Conservation (phyloP, 2,888 invertebrate genomes). For the Synanthedon myopaeformis region DNA sequence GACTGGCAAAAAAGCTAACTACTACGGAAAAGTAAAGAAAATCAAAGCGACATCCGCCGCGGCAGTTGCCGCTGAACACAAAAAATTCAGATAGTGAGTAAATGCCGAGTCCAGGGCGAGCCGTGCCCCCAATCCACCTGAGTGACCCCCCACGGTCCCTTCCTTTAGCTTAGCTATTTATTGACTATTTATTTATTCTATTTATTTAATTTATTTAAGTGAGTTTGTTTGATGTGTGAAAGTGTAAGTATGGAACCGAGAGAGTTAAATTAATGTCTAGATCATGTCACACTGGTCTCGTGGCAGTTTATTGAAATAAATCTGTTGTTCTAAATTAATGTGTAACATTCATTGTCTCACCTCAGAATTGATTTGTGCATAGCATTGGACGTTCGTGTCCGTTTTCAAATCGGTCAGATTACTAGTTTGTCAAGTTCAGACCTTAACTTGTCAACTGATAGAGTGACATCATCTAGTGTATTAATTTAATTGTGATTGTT, state of each 20-base stretch:
- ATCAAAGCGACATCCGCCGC: slow-evolving; percentile 62
- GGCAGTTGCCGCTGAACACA: slow-evolving; percentile 58
- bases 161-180: slow-evolving; percentile 70
- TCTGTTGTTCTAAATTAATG: slow-evolving; percentile 64
- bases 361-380: slow-evolving; percentile 58
- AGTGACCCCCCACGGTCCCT: slow-evolving; percentile 54
- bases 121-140: slow-evolving; percentile 55
- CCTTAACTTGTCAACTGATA: slow-evolving; percentile 37
- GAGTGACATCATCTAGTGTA: slow-evolving; percentile 69
- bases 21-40: slow-evolving; percentile 66
- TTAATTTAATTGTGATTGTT: slow-evolving; percentile 62
- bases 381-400: slow-evolving; percentile 16
- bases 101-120: slow-evolving; percentile 34
- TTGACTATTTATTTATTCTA: slow-evolving; percentile 71
- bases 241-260: slow-evolving; percentile 61
- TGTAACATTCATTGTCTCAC: slow-evolving; percentile 60
- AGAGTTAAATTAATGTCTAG: slow-evolving; percentile 71
- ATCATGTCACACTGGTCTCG: slow-evolving; percentile 70
- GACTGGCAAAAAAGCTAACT: slow-evolving; percentile 60
- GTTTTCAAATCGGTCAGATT: slow-evolving; percentile 53
- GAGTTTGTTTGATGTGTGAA: slow-evolving; percentile 65
- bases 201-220: slow-evolving; percentile 73
- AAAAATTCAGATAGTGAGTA: slow-evolving; percentile 69
- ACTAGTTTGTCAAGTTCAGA: slow-evolving; percentile 34
- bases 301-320: slow-evolving; percentile 71